Evolutionary conservation across 2,888 invertebrate genomes (phyloP).

Genomic region (Petrolisthes manimaculis): DNA sequence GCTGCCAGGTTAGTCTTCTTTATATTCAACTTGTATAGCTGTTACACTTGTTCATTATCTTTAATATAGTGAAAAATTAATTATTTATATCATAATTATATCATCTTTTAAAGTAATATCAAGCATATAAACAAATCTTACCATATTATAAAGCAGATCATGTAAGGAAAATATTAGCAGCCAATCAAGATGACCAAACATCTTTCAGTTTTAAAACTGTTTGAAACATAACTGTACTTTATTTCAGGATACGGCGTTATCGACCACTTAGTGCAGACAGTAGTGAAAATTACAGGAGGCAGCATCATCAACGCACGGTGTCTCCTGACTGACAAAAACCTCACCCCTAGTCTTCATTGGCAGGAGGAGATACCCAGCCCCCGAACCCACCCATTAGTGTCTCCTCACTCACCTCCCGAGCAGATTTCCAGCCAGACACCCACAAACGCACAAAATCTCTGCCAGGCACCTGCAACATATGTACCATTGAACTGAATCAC

Average conservation of each 20-base stretch:
- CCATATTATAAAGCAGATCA: no score
- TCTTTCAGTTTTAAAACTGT: no score
- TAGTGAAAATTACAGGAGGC: slow-evolving; percentile 56
- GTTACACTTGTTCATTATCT: not conserved
- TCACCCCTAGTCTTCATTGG: slow-evolving; percentile 56
- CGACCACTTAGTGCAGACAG: slow-evolving; percentile 65
- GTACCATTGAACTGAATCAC: slow-evolving; percentile 45
- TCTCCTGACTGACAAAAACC: slow-evolving; percentile 64
- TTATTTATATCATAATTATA: not conserved
- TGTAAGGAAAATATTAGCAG: no score
- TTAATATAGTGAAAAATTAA: not conserved
- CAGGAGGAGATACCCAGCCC: slow-evolving; percentile 50
- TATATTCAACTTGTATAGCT: not conserved
- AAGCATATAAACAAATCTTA: no score
- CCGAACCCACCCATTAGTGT: slow-evolving; percentile 44
- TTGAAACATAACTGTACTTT: not conserved
- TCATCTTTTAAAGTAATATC: no score
- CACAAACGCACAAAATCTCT: slow-evolving; percentile 53
- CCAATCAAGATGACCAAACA: no score
- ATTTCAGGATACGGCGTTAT: slow-evolving; percentile 60
- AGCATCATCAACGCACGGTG: slow-evolving; percentile 60
- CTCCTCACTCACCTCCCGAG: slow-evolving; percentile 41
- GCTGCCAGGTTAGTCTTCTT: slow-evolving; percentile 58
- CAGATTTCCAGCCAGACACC: slow-evolving; percentile 18
- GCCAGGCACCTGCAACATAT: slow-evolving; percentile 47